Conservation (phyloP, 30 jellyfish, hydroid and myxozoan species). For the Phacellophora camtschatica region DNA sequence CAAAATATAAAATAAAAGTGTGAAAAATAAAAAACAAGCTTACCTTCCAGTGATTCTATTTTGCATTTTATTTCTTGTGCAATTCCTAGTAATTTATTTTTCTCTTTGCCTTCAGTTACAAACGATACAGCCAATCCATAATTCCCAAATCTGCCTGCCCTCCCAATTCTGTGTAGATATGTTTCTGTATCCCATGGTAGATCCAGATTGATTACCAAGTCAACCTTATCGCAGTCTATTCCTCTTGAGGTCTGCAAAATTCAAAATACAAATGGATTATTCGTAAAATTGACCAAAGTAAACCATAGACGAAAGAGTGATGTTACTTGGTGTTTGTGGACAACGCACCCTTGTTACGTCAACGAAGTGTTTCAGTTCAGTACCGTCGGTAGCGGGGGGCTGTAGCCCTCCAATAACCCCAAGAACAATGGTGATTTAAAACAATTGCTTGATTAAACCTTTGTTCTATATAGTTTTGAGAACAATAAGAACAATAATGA, state of each 20-base stretch:
- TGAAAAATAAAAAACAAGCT: not conserved
- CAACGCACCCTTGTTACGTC: too few relatives aligned
- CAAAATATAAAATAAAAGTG: too few relatives aligned
- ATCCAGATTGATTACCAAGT: conserved; percentile 91
- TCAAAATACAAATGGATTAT: not conserved
- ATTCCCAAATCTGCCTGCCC: conserved; percentile 97
- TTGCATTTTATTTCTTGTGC: conserved; percentile 41
- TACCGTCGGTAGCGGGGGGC: too few relatives aligned
- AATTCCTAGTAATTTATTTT: conserved; percentile 17
- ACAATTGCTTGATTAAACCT: too few relatives aligned
- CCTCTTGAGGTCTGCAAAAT: conserved; percentile 88
- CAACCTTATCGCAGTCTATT: conserved; percentile 90
- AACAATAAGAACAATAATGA: too few relatives aligned
- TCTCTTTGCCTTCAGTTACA: conserved; percentile 73
- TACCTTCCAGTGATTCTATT: conserved; percentile 63
- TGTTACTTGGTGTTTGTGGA: too few relatives aligned
- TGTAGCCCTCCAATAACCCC: too few relatives aligned
- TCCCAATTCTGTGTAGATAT: conserved; percentile 96
- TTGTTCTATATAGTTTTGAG: too few relatives aligned
- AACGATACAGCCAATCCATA: conserved; percentile 84
- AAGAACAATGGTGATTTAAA: too few relatives aligned
- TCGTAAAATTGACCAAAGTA: too few relatives aligned
- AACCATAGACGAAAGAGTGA: too few relatives aligned
- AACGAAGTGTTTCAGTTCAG: too few relatives aligned
- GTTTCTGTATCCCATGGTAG: conserved; percentile 98